Conservation (phyloP, 2,797 vertebrate species). For the Orestias chungarensis region DNA sequence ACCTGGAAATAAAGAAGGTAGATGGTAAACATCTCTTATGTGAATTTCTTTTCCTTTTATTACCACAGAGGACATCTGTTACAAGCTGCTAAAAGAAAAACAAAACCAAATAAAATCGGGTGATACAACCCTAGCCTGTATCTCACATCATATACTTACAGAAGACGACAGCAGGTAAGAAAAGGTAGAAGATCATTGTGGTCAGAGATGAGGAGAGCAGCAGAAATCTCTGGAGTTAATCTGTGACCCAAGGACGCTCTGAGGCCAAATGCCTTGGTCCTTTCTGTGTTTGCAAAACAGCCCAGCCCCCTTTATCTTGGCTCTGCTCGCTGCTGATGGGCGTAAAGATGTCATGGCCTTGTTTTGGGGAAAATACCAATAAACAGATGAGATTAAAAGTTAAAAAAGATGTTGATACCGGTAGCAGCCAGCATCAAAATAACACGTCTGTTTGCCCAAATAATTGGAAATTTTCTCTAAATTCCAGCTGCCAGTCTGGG, state of each 20-base stretch:
- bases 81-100: conserved; percentile 26
- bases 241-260: conserved; percentile 15
- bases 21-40: neutral
- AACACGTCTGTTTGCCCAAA: neutral
- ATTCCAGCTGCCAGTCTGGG: neutral
- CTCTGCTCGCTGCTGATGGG: conserved; percentile 8
- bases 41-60: neutral
- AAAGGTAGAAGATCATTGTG: conserved; percentile 54
- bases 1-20: conserved; percentile 30
- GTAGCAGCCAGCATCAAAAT: neutral
- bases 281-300: conserved; percentile 20
- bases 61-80: conserved; percentile 9
- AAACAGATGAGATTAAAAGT: neutral
- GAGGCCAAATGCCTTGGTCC: conserved; percentile 18
- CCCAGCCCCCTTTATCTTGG: conserved; percentile 55
- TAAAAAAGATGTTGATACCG: neutral
- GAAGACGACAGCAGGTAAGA: conserved; percentile 24
- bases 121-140: neutral
- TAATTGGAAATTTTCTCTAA: neutral
- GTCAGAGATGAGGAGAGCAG: neutral
- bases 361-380: neutral
- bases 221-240: neutral
- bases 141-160: conserved; percentile 27
- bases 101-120: neutral
- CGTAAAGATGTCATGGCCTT: neutral